Base-by-base conservation (phyloP, 1,140 invertebrate genomes). In the Lerema accius region DNA sequence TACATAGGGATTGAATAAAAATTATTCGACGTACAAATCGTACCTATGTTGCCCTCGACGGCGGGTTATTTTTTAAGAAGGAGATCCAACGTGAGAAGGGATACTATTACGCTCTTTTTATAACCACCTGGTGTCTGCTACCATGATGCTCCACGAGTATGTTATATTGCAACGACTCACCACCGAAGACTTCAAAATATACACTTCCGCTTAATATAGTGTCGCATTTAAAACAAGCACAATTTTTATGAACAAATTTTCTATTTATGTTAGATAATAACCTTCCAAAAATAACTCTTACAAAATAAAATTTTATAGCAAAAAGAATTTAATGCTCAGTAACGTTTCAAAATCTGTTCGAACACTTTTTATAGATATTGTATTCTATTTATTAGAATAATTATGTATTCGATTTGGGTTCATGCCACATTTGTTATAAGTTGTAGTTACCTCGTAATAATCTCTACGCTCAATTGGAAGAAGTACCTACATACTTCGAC, bases 1-100 rank as follows among this genome's bases (percentile, higher is more conserved):
- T 83, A 80, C 48, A 66, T 83, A 80, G 72, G 65, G 68, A 59
- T 32, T 75, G 76, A 71, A 59, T 72, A 70, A 53, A 72, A 42
- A 35, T 9, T 0, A 28, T 49, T 49, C 23, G 32, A 15, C 19
- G 11, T 46, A 26, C 7, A 32, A 49, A 11, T 49, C 46, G 9
- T 23, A 46, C 46, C 6, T 23, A 46, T 49, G 23, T 28, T 49
- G 23, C 23, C 9, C 1, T 32, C 7, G 28, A 7, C 1, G 23
- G 17, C 17, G 14, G 10, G 16, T 43, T 43, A 11, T 46, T 46
- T 46, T 46, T 17, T 9, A n/a, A 2, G 10, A 17, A 46, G 17
- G 19, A 46, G 17, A 23, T 1, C 43, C 43, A 23, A 46, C 43
- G 43, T 46, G 9, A 13, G 10, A 4, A 19, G 14, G 43, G 43